These are phyloP conservation scores for Cydia strobilella DNA, from an alignment of 1,140 invertebrate species.

Conservation along the genomic window DNA sequence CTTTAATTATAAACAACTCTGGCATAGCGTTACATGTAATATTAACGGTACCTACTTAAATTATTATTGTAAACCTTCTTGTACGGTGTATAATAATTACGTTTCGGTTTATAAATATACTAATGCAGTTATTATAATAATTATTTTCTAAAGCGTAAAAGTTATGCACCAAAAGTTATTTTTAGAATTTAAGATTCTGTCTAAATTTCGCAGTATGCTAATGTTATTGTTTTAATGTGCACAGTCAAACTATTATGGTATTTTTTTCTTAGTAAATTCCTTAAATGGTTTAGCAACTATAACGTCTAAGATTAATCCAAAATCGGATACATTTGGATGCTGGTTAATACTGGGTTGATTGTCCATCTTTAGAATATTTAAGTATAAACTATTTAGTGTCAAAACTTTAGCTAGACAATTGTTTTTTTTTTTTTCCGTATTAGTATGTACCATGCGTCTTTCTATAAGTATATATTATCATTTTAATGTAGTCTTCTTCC, in stretches of 20 bases:
- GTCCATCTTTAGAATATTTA: no score
- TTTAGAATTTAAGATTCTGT: background rate
- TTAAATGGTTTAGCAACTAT: background rate
- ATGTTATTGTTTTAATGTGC: background rate
- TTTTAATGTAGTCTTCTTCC: no score
- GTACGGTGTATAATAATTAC: background rate
- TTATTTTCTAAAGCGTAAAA: background rate
- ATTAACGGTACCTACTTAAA: background rate
- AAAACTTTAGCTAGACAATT: no score
- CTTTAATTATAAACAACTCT: background rate
- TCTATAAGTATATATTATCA: no score
- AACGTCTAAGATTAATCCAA: background rate
- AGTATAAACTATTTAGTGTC: no score
- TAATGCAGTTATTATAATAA: background rate
- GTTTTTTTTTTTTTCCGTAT: no score
- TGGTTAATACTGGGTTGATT: no score
- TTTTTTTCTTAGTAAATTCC: background rate
- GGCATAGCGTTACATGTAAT: no score
- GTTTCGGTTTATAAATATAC: background rate
- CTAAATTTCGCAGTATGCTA: background rate
- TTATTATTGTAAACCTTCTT: background rate
- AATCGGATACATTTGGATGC: no score
- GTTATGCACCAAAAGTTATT: background rate
- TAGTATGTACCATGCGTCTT: no score
- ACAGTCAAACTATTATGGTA: constrained; percentile 11